Evolutionary conservation across 2,888 invertebrate species (phyloP).

Genomic region (Caenorhabditis wallacei): DNA sequence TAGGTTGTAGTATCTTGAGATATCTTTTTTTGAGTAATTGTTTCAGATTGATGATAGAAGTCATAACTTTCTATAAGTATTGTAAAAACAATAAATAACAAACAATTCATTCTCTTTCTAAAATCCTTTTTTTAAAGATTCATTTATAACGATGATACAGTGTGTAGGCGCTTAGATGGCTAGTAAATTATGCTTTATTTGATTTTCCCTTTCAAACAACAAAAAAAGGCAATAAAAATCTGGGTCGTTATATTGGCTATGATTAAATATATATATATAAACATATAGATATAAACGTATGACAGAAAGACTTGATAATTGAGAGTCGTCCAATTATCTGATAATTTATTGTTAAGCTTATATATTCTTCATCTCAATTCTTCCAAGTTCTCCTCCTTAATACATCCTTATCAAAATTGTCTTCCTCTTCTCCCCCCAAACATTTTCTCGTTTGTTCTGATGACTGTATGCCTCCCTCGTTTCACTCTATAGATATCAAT

Average conservation of each 20-base stretch:
- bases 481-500: slow-evolving; percentile 52
- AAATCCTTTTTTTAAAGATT: no score
- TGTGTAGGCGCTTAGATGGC: no score
- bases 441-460: slow-evolving; percentile 49
- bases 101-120: no score
- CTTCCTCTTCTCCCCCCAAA: slow-evolving; percentile 18
- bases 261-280: slow-evolving; percentile 3
- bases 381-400: slow-evolving; percentile 35
- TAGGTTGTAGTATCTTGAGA: no score
- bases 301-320: slow-evolving; percentile 38
- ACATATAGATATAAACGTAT: slow-evolving; percentile 13
- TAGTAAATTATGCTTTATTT: not conserved
- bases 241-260: slow-evolving; percentile 34
- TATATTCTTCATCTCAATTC: not conserved
- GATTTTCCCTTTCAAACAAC: not conserved
- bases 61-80: no score
- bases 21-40: no score
- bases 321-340: slow-evolving; percentile 55
- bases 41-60: no score
- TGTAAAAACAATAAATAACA: no score
- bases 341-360: slow-evolving; percentile 40
- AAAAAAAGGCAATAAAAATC: slow-evolving; percentile 12
- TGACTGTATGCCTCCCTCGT: slow-evolving; percentile 36
- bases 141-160: no score
- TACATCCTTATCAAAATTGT: slow-evolving; percentile 57